Conservation (phyloP, 1,140 invertebrate species). For the Drosophila takahashii region DNA sequence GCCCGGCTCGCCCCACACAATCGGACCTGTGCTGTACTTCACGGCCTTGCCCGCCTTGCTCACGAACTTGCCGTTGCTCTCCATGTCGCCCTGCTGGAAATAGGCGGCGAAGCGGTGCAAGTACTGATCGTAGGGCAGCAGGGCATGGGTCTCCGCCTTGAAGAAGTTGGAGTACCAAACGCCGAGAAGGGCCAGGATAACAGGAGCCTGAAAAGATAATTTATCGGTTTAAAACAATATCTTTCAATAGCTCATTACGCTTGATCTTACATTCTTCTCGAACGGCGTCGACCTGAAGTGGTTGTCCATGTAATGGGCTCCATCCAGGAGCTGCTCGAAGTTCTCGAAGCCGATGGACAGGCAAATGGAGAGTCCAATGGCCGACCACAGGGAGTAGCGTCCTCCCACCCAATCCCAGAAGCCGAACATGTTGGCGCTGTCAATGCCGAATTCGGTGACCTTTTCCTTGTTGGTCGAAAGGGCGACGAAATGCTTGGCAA, state of each 20-base stretch:
- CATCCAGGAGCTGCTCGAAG: constrained; percentile 96
- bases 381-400: constrained; percentile 98
- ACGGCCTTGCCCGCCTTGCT: constrained; percentile 90
- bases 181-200: constrained; percentile 96
- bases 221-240: background rate
- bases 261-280: constrained; percentile 94
- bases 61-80: constrained; percentile 99
- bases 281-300: constrained; percentile 95
- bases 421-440: constrained; percentile 99
- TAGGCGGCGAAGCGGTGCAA: constrained; percentile 99
- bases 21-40: constrained; percentile 94
- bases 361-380: constrained; percentile 98
- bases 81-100: constrained; percentile 99
- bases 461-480: constrained; percentile 97
- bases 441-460: constrained; percentile 98
- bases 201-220: constrained; percentile 90
- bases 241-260: background rate
- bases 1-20: constrained; percentile 99
- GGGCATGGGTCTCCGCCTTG: constrained; percentile 96
- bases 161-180: constrained; percentile 99
- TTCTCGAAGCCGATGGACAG: constrained; percentile 98
- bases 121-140: constrained; percentile 99
- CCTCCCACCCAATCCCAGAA: constrained; percentile 99
- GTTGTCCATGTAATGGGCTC: constrained; percentile 97
- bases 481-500: constrained; percentile 99